Conservation (phyloP, 2,888 invertebrate genomes). For the Eucera pruinosa region DNA sequence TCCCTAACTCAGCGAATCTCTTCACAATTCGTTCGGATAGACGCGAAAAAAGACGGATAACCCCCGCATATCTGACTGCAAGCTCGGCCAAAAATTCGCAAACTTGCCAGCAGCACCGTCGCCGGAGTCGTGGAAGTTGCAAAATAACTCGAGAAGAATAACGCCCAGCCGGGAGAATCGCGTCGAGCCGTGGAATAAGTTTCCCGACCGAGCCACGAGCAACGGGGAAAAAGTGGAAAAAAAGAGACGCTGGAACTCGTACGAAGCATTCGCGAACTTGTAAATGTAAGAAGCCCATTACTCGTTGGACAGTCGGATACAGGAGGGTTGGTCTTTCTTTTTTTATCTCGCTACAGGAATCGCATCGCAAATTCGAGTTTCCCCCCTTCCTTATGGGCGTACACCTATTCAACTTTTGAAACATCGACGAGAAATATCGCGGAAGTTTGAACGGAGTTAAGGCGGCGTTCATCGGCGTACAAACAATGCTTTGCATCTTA, state of each 20-base stretch:
- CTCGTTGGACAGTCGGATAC: constrained; percentile 1
- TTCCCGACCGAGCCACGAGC: not conserved
- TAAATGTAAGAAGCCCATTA: constrained; percentile 23
- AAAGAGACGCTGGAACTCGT: constrained; percentile 11
- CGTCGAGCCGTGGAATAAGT: not conserved
- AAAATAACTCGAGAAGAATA: constrained; percentile 18
- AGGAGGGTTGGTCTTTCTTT: not conserved
- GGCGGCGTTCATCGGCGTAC: not conserved
- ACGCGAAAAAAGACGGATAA: no score
- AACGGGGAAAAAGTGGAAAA: not conserved
- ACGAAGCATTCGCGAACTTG: constrained; percentile 4
- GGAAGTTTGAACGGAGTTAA: not conserved
- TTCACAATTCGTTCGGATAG: no score
- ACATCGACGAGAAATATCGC: constrained; percentile 9
- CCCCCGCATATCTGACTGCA: no score
- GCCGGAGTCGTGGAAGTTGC: not conserved
- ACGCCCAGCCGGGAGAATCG: constrained; percentile 17
- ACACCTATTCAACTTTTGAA: not conserved
- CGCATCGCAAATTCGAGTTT: constrained; percentile 17
- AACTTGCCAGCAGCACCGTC: no score
- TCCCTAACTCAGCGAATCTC: no score
- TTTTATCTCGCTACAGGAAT: not conserved
- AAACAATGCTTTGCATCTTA: no score
- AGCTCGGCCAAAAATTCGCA: no score
- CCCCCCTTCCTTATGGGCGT: not conserved